Percentiles rank a stretch among this genome's conserved stretches.
Evolutionary conservation across 92 coral and sea anemone species (phyloP).

Genomic region (Metridium senile): DNA sequence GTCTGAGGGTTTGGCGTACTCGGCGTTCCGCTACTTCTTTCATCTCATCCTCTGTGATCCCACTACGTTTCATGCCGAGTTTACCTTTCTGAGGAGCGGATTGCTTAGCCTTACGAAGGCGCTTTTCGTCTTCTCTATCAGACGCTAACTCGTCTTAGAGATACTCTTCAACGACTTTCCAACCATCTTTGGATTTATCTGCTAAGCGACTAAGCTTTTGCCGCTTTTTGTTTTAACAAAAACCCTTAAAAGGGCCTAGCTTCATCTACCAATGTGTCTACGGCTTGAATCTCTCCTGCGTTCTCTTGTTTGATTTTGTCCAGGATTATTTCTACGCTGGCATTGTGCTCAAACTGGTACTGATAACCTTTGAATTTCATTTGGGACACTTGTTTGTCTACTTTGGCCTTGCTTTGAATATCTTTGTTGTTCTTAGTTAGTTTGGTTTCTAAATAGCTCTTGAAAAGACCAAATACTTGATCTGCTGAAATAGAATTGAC

Average conservation of each 20-base stretch:
- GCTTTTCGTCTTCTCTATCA: slow-evolving; percentile 1
- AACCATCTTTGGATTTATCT: slow-evolving; percentile 29
- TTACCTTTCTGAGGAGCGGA: background rate
- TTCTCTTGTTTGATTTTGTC: background rate
- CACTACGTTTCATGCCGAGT: too few relatives aligned
- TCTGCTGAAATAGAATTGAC: background rate
- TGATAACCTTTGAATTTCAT: background rate
- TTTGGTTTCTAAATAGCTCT: background rate
- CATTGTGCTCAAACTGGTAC: slow-evolving; percentile 10
- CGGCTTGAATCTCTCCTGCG: background rate
- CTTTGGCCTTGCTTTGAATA: background rate
- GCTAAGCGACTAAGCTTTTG: slow-evolving; percentile 38
- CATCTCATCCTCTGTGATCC: too few relatives aligned
- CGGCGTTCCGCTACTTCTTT: too few relatives aligned
- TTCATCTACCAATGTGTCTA: background rate
- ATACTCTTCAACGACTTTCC: slow-evolving; percentile 31
- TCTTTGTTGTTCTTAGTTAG: background rate
- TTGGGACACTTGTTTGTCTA: background rate
- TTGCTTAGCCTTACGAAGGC: background rate
- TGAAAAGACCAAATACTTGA: background rate
- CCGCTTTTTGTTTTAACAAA: slow-evolving; percentile 15
- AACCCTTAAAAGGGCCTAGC: too few relatives aligned
- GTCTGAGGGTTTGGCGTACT: too few relatives aligned
- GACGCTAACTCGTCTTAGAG: background rate
- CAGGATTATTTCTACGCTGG: background rate